These are phyloP conservation scores for Drosophila aff. DNA, from an alignment of 1,140 invertebrate genomes.

Conservation along the genomic window DNA sequence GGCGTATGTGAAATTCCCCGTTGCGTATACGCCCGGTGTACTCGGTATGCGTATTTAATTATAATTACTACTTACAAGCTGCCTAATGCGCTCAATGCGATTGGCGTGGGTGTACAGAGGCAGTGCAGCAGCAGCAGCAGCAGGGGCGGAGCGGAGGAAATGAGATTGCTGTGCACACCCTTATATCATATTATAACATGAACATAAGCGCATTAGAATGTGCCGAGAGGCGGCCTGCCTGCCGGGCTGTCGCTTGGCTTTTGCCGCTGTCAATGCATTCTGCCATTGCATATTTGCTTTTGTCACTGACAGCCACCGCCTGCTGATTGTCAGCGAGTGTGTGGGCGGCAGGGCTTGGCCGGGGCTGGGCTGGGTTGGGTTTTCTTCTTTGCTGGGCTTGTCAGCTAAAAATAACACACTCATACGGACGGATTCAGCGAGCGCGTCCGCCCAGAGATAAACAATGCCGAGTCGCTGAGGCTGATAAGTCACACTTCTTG, in stretches of 20 bases:
- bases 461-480: slow-evolving; percentile 27
- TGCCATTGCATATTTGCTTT: slow-evolving; percentile 57
- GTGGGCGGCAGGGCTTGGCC: slow-evolving; percentile 9
- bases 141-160: too few relatives aligned
- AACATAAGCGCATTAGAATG: slow-evolving; percentile 49
- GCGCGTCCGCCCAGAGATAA: slow-evolving; percentile 16
- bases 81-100: slow-evolving; percentile 58
- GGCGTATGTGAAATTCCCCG: slow-evolving; percentile 53
- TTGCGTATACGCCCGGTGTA: slow-evolving; percentile 54
- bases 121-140: neutral
- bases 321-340: slow-evolving; percentile 32
- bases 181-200: slow-evolving; percentile 46
- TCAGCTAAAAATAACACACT: slow-evolving; percentile 40
- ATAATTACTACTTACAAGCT: slow-evolving; percentile 63
- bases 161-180: slow-evolving; percentile 1
- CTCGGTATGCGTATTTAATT: slow-evolving; percentile 72
- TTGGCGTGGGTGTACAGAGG: slow-evolving; percentile 11
- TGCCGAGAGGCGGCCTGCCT: slow-evolving; percentile 9
- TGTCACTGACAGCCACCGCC: slow-evolving; percentile 35
- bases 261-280: slow-evolving; percentile 63
- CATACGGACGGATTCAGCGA: slow-evolving; percentile 1
- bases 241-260: slow-evolving; percentile 18
- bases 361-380: slow-evolving; percentile 4
- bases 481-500: slow-evolving; percentile 33
- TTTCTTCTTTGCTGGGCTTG: slow-evolving; percentile 8